Percentiles rank a stretch among this genome's conserved stretches.
Evolutionary conservation across 2,797 vertebrate genomes (phyloP).

Genomic region (Macropus fuliginosus): DNA sequence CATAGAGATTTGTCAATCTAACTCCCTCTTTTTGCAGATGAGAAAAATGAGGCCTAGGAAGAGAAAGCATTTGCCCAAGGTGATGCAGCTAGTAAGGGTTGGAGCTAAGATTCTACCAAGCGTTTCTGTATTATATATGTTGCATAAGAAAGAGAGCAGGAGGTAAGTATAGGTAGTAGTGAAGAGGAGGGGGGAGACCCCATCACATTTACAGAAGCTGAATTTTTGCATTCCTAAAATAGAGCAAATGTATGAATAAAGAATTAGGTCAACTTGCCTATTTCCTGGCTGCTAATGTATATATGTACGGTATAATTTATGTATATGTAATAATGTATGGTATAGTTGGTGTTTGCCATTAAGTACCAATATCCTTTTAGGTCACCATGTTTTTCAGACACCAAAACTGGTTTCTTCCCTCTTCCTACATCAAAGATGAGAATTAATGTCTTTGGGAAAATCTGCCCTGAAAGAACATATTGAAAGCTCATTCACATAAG

Average conservation of each 20-base stretch:
- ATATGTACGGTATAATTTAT: background rate
- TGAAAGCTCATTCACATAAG: slow-evolving; percentile 27
- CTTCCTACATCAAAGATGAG: background rate
- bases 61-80: slow-evolving; percentile 14
- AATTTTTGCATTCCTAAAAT: background rate
- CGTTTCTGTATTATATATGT: background rate
- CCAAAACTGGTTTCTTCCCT: background rate
- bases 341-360: background rate
- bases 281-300: background rate
- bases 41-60: slow-evolving; percentile 9
- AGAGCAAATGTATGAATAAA: background rate
- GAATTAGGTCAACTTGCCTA: background rate
- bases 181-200: no score
- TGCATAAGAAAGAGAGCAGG: background rate
- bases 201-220: background rate
- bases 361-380: background rate
- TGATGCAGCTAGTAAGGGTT: background rate
- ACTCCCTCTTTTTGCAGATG: slow-evolving; percentile 31
- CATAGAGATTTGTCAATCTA: background rate
- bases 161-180: background rate
- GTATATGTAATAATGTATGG: background rate
- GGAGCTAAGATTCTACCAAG: background rate
- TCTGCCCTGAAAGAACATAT: slow-evolving; percentile 21
- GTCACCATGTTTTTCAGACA: background rate
- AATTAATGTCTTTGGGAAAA: background rate